These are phyloP conservation scores for Heteropelma amictum DNA, from an alignment of 2,888 invertebrate genomes.

Conservation along the genomic window DNA sequence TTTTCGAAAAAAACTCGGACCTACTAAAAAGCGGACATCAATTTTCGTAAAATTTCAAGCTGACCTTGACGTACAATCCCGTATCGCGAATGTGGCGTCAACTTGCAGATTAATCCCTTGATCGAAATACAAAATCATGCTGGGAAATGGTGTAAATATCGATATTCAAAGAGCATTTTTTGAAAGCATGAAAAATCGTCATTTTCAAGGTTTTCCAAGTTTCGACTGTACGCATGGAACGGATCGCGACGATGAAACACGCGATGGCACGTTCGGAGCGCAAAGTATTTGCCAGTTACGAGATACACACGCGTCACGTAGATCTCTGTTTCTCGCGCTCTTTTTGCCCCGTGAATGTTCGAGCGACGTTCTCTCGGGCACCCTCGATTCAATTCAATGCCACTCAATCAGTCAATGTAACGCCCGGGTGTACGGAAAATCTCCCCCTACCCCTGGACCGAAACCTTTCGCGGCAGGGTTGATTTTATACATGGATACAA, in stretches of 20 bases:
- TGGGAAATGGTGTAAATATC: no score
- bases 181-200: neutral
- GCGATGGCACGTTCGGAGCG: slow-evolving; percentile 59
- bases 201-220: neutral
- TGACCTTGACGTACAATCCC: no score
- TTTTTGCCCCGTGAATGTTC: neutral
- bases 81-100: no score
- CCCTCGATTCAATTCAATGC: slow-evolving; percentile 76
- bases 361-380: slow-evolving; percentile 47
- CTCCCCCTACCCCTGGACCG: slow-evolving; percentile 40
- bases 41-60: no score
- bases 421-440: slow-evolving; percentile 69
- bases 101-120: no score
- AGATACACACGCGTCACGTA: slow-evolving; percentile 33
- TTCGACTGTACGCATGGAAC: slow-evolving; percentile 16
- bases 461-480: slow-evolving; percentile 19
- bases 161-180: no score
- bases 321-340: slow-evolving; percentile 21
- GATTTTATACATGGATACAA: slow-evolving; percentile 41
- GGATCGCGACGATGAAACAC: slow-evolving; percentile 44
- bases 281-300: slow-evolving; percentile 70
- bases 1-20: no score
- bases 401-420: slow-evolving; percentile 77
- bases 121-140: no score
- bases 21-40: no score